Evolutionary conservation across 1,140 invertebrate genomes (phyloP), one percentile per base, ranked within the genome.

Genomic region (Ditylenchus dipsaci): DNA sequence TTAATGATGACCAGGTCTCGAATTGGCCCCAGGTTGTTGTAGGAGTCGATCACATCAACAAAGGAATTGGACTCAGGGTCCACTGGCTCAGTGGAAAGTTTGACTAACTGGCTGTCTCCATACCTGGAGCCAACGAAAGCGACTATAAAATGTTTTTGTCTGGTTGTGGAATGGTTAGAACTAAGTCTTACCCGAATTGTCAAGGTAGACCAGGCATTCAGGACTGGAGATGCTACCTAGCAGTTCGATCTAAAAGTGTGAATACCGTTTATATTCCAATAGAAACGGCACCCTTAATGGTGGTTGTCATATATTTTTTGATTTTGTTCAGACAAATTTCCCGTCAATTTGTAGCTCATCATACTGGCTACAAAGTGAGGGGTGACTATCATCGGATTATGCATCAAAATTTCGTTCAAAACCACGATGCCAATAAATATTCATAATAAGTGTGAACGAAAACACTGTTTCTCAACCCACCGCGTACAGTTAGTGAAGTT

Each of bases 161-260:
- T 33, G 7, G 15, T 7, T 53, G 49, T 53, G n/a, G 1, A 53
- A 53, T 53, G 8, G n/a, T 53, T 17, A 26, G 3, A 5, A 17
- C 15, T 3, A 53, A 21, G 15, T 19, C 15, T 17, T 53, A 53
- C 49, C 49, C n/a, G 59, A 93, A 86, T 98, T 98, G 83, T 98
- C 95, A 58, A 98, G 86, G 82, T 99, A 99, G n/a, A 93, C 96
- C 81, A 99, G 90, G 81, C 92, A 95, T 84, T 97, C 94, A 1
- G 95, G 93, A 73, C 96, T 95, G 17, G 92, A 93, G 43, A 95
- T 95, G 86, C 97, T 91, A 45, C 89, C 89, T 63, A 78, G 63
- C 29, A 78, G 43, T 69, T 79, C 69, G 43, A 81, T 61, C 57
- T 78, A 43, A 67, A 80, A 61, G 27, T 38, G 8, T 38, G 8